Evolutionary conservation across 2,113 vertebrate species (phyloP).

Genomic region (Ptilonorhynchus violaceus): DNA sequence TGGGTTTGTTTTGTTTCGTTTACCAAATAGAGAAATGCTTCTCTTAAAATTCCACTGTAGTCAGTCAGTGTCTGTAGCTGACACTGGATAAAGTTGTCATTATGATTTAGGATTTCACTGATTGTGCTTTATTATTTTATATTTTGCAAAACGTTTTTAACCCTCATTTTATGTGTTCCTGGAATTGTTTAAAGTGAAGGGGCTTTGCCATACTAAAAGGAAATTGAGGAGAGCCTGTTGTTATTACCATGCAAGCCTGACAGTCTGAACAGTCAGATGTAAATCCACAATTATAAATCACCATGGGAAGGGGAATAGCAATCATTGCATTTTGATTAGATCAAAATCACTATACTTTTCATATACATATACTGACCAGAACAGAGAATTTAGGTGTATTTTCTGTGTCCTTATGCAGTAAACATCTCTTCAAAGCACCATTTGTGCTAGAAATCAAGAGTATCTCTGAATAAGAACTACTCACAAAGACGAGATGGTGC

Average conservation of each 20-base stretch:
- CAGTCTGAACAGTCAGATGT: constrained; percentile 16
- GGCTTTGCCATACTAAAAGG: neutral
- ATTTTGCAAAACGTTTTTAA: constrained; percentile 10
- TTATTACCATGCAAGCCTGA: constrained; percentile 26
- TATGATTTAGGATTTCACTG: constrained; percentile 24
- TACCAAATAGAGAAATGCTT: neutral
- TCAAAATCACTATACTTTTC: constrained; percentile 24
- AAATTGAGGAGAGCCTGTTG: neutral
- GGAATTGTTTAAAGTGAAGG: neutral
- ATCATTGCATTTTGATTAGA: constrained; percentile 28
- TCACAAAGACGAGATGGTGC: neutral
- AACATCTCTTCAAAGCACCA: neutral
- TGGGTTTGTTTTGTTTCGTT: neutral
- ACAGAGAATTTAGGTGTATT: neutral
- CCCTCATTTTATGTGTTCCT: neutral
- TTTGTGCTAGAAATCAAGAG: neutral
- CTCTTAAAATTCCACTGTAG: neutral
- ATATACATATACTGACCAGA: constrained; percentile 4
- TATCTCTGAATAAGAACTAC: neutral
- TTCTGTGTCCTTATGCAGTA: neutral
- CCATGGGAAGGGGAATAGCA: neutral
- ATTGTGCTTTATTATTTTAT: constrained; percentile 1
- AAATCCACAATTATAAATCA: constrained; percentile 48
- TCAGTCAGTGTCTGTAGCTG: neutral
- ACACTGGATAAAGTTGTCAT: neutral